These are phyloP conservation scores for Aphidoletes aphidimyza DNA, from an alignment of 2,888 invertebrate species.

Conservation along the genomic window DNA sequence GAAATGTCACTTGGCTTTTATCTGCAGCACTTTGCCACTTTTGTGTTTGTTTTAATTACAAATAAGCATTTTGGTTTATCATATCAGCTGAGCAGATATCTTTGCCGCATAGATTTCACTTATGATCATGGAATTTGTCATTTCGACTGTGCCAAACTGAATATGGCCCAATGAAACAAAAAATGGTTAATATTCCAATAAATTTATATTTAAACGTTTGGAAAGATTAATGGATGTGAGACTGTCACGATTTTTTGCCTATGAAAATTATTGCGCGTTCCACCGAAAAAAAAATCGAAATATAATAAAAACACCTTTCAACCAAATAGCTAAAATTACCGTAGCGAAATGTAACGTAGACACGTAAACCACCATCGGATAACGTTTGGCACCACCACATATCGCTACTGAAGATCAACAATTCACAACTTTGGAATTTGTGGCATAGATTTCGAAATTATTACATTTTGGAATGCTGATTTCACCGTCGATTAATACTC, in stretches of 20 bases:
- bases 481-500: conserved; percentile 7
- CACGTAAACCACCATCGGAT: conserved; percentile 45
- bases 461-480: conserved; percentile 48
- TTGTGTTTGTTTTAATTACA: conserved; percentile 45
- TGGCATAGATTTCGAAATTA: conserved; percentile 27
- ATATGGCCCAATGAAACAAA: not conserved
- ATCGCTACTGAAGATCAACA: conserved; percentile 52
- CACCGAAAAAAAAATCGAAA: not conserved
- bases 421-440: conserved; percentile 52
- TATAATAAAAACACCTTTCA: not conserved
- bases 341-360: not conserved
- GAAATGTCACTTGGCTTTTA: conserved; percentile 30
- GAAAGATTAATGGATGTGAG: conserved; percentile 53
- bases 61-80: not conserved
- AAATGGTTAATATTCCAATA: conserved; percentile 36
- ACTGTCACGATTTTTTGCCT: conserved; percentile 44
- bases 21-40: not conserved
- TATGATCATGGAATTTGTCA: conserved; percentile 50
- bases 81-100: not conserved
- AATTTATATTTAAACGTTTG: conserved; percentile 40
- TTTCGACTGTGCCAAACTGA: not conserved
- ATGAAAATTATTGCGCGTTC: conserved; percentile 27
- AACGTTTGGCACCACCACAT: conserved; percentile 41
- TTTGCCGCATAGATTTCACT: not conserved
- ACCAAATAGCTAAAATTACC: conserved; percentile 8